These are phyloP conservation scores for Rhea americana DNA, from an alignment of 2,113 vertebrate genomes.

Conservation along the genomic window DNA sequence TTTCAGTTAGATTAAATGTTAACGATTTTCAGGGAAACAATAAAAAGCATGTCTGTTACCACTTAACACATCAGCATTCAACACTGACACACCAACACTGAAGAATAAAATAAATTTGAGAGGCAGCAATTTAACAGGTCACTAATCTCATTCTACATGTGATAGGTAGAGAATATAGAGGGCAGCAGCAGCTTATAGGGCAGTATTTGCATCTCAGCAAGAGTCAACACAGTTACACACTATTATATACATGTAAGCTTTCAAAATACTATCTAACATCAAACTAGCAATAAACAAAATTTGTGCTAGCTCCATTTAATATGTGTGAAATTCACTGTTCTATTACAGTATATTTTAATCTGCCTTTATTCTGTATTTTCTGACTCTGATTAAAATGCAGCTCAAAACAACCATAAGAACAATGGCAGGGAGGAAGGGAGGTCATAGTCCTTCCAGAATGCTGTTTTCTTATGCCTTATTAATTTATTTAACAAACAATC, in stretches of 20 bases:
- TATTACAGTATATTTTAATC: background rate
- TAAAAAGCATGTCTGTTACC: background rate
- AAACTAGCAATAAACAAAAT: background rate
- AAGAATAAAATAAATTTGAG: background rate
- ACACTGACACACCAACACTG: background rate
- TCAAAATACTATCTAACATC: background rate
- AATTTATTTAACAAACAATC: background rate
- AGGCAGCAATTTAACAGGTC: background rate
- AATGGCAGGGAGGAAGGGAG: fast-evolving
- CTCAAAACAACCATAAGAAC: background rate
- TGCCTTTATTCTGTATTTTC: background rate
- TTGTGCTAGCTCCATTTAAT: background rate
- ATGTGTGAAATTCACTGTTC: background rate
- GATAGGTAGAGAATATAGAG: background rate
- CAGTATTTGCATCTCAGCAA: background rate
- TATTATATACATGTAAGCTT: background rate
- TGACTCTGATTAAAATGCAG: background rate
- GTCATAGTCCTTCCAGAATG: background rate
- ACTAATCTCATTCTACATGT: background rate
- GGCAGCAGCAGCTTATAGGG: background rate
- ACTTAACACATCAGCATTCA: background rate
- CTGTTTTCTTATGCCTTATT: background rate
- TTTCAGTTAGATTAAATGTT: background rate
- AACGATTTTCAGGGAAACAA: background rate
- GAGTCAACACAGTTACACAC: background rate